These are phyloP conservation scores for Rallus crepitans DNA, from an alignment of 2,797 vertebrate genomes.

Conservation along the genomic window DNA sequence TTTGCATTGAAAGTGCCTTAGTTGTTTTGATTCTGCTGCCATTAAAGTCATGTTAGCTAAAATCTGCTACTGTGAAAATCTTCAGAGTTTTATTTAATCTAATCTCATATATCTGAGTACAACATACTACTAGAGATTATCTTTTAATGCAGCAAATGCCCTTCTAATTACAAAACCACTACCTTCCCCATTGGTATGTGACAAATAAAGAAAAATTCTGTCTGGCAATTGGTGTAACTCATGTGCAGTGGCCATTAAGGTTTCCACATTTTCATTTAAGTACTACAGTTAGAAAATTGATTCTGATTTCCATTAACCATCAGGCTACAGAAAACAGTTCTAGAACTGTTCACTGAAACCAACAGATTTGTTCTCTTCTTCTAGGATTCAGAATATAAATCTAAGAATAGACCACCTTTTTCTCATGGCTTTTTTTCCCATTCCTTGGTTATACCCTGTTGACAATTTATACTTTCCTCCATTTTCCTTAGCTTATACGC, in stretches of 20 bases:
- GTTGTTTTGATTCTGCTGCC: background rate
- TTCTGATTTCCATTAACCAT: background rate
- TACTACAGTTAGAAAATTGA: background rate
- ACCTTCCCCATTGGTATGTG: background rate
- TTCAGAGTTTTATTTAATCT: background rate
- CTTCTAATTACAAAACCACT: background rate
- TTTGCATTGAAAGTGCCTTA: background rate
- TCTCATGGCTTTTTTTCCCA: background rate
- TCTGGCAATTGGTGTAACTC: background rate
- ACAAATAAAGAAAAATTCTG: background rate
- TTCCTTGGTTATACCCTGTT: background rate
- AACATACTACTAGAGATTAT: background rate
- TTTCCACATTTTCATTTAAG: background rate
- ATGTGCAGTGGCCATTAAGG: background rate
- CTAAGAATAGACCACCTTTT: fast-evolving
- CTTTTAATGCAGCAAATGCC: background rate
- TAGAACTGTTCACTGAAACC: background rate
- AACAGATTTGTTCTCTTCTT: background rate
- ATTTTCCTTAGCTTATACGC: background rate
- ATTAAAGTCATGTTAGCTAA: background rate
- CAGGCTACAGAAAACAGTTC: background rate
- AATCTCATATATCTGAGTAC: background rate
- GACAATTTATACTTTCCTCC: background rate
- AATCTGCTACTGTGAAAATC: background rate
- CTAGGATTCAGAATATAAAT: background rate